phyloP scores from a whole-genome alignment of 2,888 invertebrate species.

The Rhodophaea formosa region DNA sequence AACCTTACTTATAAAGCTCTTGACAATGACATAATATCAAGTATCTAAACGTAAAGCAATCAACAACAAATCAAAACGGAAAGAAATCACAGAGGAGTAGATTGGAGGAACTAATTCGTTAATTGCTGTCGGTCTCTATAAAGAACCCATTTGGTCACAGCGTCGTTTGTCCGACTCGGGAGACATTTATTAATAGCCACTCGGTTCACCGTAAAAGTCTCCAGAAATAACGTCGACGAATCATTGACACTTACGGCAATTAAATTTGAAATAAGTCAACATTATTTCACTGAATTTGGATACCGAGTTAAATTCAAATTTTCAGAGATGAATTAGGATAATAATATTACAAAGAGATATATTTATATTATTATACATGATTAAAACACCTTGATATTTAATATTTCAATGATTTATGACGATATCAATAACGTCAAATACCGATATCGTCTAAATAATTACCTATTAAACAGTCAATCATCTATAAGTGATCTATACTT shows the following conservation, averaged over 20 bases:
- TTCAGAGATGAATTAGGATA: too few species aligned
- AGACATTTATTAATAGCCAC: conserved; percentile 50
- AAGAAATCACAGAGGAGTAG: conserved; percentile 44
- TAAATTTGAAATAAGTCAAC: not conserved
- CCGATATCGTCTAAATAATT: too few species aligned
- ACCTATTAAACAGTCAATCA: too few species aligned
- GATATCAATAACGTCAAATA: too few species aligned
- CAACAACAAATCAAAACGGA: conserved; percentile 30
- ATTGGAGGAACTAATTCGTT: conserved; percentile 55
- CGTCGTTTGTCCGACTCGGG: conserved; percentile 33
- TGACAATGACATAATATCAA: not conserved
- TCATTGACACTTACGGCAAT: not conserved
- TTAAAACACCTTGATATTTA: too few species aligned
- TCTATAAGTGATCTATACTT: too few species aligned
- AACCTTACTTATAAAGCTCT: not conserved
- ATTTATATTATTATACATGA: too few species aligned
- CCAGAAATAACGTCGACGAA: conserved; percentile 24
- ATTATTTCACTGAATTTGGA: too few species aligned
- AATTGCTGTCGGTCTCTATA: conserved; percentile 41
- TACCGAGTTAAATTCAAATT: too few species aligned
- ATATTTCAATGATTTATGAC: too few species aligned
- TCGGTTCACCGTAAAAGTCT: conserved; percentile 46
- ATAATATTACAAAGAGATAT: too few species aligned
- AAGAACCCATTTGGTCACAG: conserved; percentile 41
- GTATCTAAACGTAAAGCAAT: conserved; percentile 12